Conservation (phyloP, 2,797 vertebrate genomes). For the Danio tinwini region DNA sequence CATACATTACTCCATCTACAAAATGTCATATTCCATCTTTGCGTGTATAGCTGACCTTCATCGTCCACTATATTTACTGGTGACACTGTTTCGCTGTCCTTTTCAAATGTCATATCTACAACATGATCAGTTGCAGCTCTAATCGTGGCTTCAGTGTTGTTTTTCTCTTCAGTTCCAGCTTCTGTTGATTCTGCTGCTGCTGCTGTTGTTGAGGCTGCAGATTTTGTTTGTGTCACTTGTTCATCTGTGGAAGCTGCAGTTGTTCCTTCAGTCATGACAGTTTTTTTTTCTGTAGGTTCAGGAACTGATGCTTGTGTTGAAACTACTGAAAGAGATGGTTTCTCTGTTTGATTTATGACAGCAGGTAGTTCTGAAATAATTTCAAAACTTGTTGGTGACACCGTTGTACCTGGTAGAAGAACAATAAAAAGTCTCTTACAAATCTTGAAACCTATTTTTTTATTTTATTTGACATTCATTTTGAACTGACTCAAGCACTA, state of each 20-base stretch:
- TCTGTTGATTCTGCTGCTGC: not conserved
- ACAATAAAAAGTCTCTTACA: not conserved
- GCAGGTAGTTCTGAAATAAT: fast-evolving
- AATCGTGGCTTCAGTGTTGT: not conserved
- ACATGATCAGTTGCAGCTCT: not conserved
- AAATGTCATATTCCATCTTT: not conserved
- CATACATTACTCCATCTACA: not conserved
- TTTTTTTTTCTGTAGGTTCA: not conserved
- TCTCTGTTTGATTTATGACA: not conserved
- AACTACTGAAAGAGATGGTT: not conserved
- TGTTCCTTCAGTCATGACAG: not conserved
- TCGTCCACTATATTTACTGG: fast-evolving
- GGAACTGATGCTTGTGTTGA: not conserved
- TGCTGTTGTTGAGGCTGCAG: not conserved
- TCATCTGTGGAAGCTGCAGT: not conserved
- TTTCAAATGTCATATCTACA: fast-evolving
- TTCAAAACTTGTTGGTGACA: not conserved
- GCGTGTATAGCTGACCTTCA: conserved; percentile 60
- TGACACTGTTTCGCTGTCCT: not conserved
- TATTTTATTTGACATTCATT: no score
- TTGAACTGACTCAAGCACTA: no score
- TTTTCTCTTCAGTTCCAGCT: no score
- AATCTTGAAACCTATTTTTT: not conserved
- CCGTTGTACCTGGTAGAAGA: conserved; percentile 69
- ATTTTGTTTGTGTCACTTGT: not conserved